Conservation (phyloP, 2,797 vertebrate genomes). For the Synanceia verrucosa region DNA sequence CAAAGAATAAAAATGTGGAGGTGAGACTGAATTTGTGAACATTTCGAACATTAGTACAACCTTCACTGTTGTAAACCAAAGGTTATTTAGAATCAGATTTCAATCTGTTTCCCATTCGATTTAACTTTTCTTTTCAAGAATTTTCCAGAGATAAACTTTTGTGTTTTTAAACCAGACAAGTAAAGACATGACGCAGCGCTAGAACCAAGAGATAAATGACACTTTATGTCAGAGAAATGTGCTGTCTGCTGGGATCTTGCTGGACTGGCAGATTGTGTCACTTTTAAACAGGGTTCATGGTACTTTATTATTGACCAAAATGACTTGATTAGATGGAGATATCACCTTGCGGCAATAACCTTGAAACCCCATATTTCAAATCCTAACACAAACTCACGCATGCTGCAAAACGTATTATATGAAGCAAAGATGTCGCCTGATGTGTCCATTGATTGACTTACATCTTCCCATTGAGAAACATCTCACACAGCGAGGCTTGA, state of each 20-base stretch:
- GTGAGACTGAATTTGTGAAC: not conserved
- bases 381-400: not conserved
- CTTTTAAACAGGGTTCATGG: slow-evolving; percentile 23
- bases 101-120: not conserved
- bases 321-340: slow-evolving; percentile 40
- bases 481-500: slow-evolving; percentile 49
- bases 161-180: not conserved
- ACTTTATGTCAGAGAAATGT: not conserved
- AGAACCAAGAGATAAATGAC: not conserved
- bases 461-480: slow-evolving; percentile 64
- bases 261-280: slow-evolving; percentile 1
- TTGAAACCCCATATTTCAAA: slow-evolving; percentile 34
- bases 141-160: not conserved
- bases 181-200: not conserved
- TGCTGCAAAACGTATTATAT: slow-evolving; percentile 32
- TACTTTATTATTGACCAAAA: slow-evolving; percentile 39
- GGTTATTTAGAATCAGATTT: too few species aligned
- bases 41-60: not conserved
- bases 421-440: slow-evolving; percentile 48
- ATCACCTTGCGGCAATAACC: slow-evolving; percentile 36
- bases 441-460: slow-evolving; percentile 63
- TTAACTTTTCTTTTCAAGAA: not conserved
- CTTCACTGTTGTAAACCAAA: too few species aligned
- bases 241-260: not conserved
- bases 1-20: not conserved